Evolutionary conservation across 2,888 invertebrate species (phyloP).

Genomic region (Marasmarcha lunaedactyla): DNA sequence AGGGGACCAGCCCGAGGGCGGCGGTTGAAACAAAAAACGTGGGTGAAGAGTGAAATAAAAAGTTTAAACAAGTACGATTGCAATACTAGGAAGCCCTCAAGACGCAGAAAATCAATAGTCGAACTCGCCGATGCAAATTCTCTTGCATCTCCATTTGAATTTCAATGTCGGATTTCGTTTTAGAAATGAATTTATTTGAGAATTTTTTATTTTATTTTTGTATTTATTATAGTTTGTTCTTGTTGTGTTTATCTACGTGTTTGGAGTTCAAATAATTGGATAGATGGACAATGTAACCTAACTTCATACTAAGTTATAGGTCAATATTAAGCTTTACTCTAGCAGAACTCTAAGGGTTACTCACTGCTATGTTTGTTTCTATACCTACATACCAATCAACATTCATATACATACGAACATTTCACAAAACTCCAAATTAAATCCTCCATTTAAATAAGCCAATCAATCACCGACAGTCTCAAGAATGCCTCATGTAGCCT

Average conservation of each 20-base stretch:
- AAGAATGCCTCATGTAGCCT: background rate
- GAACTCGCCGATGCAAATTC: slow-evolving; percentile 64
- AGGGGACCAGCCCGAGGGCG: slow-evolving; percentile 57
- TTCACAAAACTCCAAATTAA: no score
- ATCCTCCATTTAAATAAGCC: background rate
- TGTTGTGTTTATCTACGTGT: no score
- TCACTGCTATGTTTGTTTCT: no score
- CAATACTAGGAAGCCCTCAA: slow-evolving; percentile 51
- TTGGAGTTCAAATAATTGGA: no score
- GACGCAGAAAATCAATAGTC: slow-evolving; percentile 65
- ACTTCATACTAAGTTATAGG: no score
- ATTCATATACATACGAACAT: no score
- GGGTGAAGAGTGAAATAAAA: slow-evolving; percentile 69
- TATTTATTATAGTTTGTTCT: no score
- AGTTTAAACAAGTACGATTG: slow-evolving; percentile 68
- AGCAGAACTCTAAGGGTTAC: no score
- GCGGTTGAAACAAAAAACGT: slow-evolving; percentile 69
- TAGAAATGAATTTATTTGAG: slow-evolving; percentile 34
- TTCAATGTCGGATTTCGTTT: slow-evolving; percentile 51
- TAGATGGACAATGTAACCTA: no score
- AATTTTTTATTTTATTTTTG: slow-evolving; percentile 1
- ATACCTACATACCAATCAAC: no score
- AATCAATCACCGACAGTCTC: background rate
- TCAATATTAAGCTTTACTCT: no score
- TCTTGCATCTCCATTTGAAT: slow-evolving; percentile 61